A percentile compares a stretch with the other conserved stretches of the same genome.
Conservation (phyloP, 92 coral and sea anemone genomes). For the Epizoanthus rinbou region DNA sequence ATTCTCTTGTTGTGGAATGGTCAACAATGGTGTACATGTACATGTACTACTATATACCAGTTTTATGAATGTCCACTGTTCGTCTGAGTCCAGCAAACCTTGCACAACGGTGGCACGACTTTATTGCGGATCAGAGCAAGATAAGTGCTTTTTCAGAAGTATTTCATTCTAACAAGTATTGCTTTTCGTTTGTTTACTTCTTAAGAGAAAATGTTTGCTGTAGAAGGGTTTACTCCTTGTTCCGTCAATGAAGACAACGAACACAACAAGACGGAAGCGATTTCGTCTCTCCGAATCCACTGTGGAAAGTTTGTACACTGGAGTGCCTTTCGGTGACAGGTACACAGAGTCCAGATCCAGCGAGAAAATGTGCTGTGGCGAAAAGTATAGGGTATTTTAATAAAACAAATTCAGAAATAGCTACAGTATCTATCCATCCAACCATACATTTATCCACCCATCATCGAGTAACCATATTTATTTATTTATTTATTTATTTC, state of each 20-base stretch:
- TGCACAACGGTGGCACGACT: constrained; percentile 24
- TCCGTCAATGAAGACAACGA: constrained; percentile 75
- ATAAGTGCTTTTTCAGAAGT: neutral
- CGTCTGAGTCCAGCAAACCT: too few species aligned
- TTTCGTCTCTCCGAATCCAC: constrained; percentile 92
- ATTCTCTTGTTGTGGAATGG: too few species aligned
- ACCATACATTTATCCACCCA: too few species aligned
- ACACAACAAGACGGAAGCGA: constrained; percentile 73
- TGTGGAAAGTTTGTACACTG: constrained; percentile 96
- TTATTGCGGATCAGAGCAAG: constrained; percentile 38
- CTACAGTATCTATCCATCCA: neutral
- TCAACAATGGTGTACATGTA: too few species aligned
- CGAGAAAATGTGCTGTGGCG: constrained; percentile 44
- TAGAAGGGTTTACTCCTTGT: constrained; percentile 67
- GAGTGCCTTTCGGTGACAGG: constrained; percentile 60
- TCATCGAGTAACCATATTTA: neutral
- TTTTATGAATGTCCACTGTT: too few species aligned
- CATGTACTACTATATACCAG: too few species aligned
- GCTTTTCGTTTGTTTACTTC: constrained; percentile 56
- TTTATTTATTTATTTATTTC: neutral
- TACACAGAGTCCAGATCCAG: constrained; percentile 51
- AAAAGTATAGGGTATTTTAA: neutral
- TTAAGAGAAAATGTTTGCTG: constrained; percentile 76
- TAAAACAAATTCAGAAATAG: neutral
- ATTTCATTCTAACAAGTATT: constrained; percentile 1